Conservation (phyloP, 2,113 vertebrate genomes). For the Polypterus senegalus region DNA sequence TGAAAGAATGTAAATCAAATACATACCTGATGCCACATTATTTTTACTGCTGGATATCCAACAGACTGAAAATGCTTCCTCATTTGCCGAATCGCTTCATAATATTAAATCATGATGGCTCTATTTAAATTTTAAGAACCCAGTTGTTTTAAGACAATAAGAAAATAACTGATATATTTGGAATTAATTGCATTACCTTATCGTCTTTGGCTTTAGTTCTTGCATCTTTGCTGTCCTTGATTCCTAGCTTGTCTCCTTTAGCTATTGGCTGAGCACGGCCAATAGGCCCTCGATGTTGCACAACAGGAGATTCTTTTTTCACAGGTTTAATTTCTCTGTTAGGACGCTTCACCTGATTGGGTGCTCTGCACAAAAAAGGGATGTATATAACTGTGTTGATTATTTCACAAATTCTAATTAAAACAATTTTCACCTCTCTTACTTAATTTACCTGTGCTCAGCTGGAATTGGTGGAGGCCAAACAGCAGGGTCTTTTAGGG, state of each 20-base stretch:
- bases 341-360: slow-evolving; percentile 65
- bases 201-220: slow-evolving; percentile 68
- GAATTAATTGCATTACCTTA: slow-evolving; percentile 51
- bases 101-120: too few relatives aligned
- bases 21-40: too few relatives aligned
- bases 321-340: slow-evolving; percentile 63
- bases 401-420: neutral
- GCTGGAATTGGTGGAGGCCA: slow-evolving; percentile 93
- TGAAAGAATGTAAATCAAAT: too few relatives aligned
- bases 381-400: too few relatives aligned
- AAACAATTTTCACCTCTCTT: neutral
- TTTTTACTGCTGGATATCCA: too few relatives aligned
- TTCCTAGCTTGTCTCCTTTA: slow-evolving; percentile 53
- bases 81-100: too few relatives aligned
- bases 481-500: slow-evolving; percentile 64
- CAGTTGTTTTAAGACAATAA: too few relatives aligned
- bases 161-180: too few relatives aligned
- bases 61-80: too few relatives aligned
- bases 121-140: too few relatives aligned
- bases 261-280: slow-evolving; percentile 54
- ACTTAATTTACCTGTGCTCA: slow-evolving; percentile 71
- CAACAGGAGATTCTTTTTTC: slow-evolving; percentile 67
- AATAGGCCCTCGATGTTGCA: slow-evolving; percentile 58
- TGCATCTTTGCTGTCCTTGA: slow-evolving; percentile 50
- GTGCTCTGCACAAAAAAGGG: slow-evolving; percentile 46